phyloP scores from a whole-genome alignment of 1,140 invertebrate genomes.

The Babylonia areolata region DNA sequence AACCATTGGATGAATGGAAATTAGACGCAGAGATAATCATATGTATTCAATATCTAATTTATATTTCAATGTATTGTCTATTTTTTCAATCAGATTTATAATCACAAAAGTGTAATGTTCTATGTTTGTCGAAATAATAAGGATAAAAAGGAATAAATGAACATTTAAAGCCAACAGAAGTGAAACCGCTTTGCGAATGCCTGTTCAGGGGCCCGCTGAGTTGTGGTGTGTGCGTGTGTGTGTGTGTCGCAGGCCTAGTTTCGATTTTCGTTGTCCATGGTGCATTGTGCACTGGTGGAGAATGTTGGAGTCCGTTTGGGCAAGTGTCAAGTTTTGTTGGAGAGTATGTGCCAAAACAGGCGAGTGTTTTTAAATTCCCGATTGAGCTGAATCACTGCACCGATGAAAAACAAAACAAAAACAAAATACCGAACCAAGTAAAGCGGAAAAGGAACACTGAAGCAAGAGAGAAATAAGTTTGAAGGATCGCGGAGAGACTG shows the following conservation, averaged over 20 bases:
- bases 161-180: background rate
- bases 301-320: no score
- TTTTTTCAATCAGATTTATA: background rate
- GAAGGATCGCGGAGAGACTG: no score
- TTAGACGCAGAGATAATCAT: slow-evolving; percentile 38
- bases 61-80: slow-evolving; percentile 21
- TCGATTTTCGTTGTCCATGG: slow-evolving; percentile 39
- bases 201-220: slow-evolving; percentile 22
- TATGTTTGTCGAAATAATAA: background rate
- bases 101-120: background rate
- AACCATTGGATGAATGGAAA: slow-evolving; percentile 57
- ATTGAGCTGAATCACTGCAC: no score
- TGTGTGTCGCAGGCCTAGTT: slow-evolving; percentile 31
- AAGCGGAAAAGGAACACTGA: no score
- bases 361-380: no score
- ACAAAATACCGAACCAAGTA: no score
- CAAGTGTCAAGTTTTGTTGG: no score
- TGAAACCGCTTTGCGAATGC: slow-evolving; percentile 22
- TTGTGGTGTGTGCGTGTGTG: background rate
- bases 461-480: no score
- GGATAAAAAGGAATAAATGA: background rate
- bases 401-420: no score
- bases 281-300: background rate
- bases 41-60: slow-evolving; percentile 34
- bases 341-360: no score